phyloP scores from a whole-genome alignment of 1,140 invertebrate species.

The Dryas iulia region DNA sequence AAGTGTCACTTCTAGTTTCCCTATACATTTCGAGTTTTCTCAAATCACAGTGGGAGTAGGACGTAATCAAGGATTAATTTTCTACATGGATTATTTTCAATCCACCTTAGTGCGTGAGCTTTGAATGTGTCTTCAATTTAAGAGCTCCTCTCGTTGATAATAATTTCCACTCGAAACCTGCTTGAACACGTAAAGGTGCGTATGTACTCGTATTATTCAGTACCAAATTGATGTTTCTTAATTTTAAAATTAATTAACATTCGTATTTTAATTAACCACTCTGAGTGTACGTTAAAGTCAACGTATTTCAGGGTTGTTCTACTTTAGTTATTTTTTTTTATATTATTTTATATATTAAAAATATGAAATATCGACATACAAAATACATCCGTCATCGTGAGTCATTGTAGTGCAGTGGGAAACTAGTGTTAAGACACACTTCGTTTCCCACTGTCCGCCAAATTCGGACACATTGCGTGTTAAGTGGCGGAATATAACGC shows the following conservation, averaged over 20 bases:
- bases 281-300: not conserved
- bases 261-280: not conserved
- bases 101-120: constrained; percentile 65
- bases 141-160: constrained; percentile 46
- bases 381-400: too few relatives aligned
- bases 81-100: constrained; percentile 79
- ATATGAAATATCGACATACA: too few relatives aligned
- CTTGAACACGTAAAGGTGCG: not conserved
- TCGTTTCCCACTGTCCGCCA: too few relatives aligned
- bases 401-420: too few relatives aligned
- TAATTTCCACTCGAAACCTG: constrained; percentile 42
- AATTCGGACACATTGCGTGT: too few relatives aligned
- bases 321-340: too few relatives aligned
- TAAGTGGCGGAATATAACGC: too few relatives aligned
- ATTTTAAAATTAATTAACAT: not conserved
- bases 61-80: constrained; percentile 79
- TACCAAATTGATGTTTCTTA: not conserved
- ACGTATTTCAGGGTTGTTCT: too few relatives aligned
- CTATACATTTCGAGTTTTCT: constrained; percentile 21
- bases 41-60: constrained; percentile 58
- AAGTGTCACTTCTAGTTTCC: not conserved
- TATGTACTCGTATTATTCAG: not conserved
- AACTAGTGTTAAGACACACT: too few relatives aligned
- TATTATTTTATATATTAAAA: too few relatives aligned
- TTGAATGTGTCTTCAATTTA: constrained; percentile 67